Evolutionary conservation across 2,888 invertebrate genomes (phyloP), one percentile per base, ranked within the genome.

Genomic region (Coenonympha glycerion): DNA sequence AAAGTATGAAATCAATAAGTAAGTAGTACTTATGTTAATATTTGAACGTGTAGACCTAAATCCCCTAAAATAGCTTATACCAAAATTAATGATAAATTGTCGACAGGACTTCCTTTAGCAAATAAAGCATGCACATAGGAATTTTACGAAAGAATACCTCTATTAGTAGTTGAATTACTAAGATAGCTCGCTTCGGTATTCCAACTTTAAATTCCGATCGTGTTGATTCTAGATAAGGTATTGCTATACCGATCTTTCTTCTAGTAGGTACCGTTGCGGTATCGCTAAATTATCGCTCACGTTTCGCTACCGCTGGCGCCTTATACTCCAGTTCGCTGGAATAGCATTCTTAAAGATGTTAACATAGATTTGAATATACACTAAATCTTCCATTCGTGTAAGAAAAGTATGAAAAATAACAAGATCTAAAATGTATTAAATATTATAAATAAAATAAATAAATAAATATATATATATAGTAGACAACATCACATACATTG

Each of bases 201-300:
- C 47, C 39, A 52, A 37, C 69, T 73, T 73, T 75, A 76, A 82
- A 85, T 84, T 82, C 84, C 81, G 65, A 77, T 74, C 73, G 73
- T 69, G 76, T 73, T 70, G 78, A 79, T 83, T 75, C 68, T 62
- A 72, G 82, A 84, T 83, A 84, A 79, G 70, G 80, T 74, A 81
- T 81, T 77, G 72, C 76, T 76, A 79, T 80, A 77, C 79, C 76
- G 80, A 80, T 84, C 80, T 72, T 70, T 75, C 78, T 77, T 75
- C 70, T 65, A 52, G 79, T 82, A 77, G 52, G 79, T 82, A 77
- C 83, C 84, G 83, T 82, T 83, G 66, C 64, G 63, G 67, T 69
- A 78, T 81, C 79, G 79, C 69, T 76, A 77, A 85, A 77, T 84
- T 84, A 86, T 86, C 81, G 80, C 75, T 81, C 85, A 84, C 84